Conservation (phyloP, 2,888 invertebrate species). For the Drosophila fulvimacula region DNA sequence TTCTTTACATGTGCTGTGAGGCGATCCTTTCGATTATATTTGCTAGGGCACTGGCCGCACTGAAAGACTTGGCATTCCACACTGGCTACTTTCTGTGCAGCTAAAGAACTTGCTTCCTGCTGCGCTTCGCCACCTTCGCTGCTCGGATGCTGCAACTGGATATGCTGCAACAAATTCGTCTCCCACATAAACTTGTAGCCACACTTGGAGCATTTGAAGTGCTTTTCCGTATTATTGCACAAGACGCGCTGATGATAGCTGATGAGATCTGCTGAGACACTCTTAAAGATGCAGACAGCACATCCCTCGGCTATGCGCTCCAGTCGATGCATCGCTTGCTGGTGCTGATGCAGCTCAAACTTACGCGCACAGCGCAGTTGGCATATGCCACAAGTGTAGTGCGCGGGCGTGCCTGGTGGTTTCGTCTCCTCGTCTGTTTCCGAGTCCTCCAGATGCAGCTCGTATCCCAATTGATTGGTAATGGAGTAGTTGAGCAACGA, state of each 20-base stretch:
- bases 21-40: constrained; percentile 83
- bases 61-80: constrained; percentile 69
- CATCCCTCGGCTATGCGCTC: constrained; percentile 86
- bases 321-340: constrained; percentile 82
- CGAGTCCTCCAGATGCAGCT: constrained; percentile 83
- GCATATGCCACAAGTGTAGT: constrained; percentile 81
- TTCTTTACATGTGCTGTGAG: constrained; percentile 81
- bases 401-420: constrained; percentile 27
- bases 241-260: constrained; percentile 86
- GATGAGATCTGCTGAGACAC: constrained; percentile 86
- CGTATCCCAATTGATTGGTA: constrained; percentile 82
- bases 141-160: constrained; percentile 62
- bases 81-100: neutral
- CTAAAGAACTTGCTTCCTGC: neutral
- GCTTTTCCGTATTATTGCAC: constrained; percentile 80
- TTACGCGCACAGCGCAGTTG: constrained; percentile 78
- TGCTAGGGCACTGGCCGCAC: constrained; percentile 79
- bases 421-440: constrained; percentile 82
- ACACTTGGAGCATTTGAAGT: constrained; percentile 78
- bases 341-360: constrained; percentile 82
- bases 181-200: constrained; percentile 83
- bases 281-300: constrained; percentile 86
- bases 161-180: constrained; percentile 80
- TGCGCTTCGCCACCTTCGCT: constrained; percentile 19
- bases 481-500: constrained; percentile 82